Evolutionary conservation across 2,888 invertebrate species (phyloP).

Genomic region (Cynaeus angustus): DNA sequence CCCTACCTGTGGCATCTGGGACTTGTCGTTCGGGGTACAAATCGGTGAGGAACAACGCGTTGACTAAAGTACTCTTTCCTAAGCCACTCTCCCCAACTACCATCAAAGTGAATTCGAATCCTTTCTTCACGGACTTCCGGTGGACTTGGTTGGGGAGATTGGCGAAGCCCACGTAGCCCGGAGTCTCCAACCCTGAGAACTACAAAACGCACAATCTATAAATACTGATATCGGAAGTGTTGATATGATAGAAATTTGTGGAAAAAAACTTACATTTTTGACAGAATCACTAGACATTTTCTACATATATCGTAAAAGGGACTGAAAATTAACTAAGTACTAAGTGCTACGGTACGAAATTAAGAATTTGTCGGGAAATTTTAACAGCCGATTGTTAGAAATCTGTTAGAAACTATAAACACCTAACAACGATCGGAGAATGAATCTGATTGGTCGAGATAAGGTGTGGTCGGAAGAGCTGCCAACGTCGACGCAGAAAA

Average conservation of each 20-base stretch:
- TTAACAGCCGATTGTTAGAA: slow-evolving; percentile 9
- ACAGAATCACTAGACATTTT: slow-evolving; percentile 77
- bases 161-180: slow-evolving; percentile 94
- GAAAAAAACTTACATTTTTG: slow-evolving; percentile 75
- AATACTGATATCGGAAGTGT: slow-evolving; percentile 4
- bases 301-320: not conserved
- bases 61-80: slow-evolving; percentile 96
- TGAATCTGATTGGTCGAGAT: slow-evolving; percentile 30
- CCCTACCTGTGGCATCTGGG: slow-evolving; percentile 88
- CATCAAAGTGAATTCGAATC: slow-evolving; percentile 98
- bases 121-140: slow-evolving; percentile 97
- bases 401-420: slow-evolving; percentile 32
- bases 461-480: slow-evolving; percentile 19
- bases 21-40: slow-evolving; percentile 94
- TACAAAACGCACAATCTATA: slow-evolving; percentile 62
- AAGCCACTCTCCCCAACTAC: slow-evolving; percentile 89
- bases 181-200: slow-evolving; percentile 90
- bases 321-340: slow-evolving; percentile 3
- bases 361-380: slow-evolving; percentile 6
- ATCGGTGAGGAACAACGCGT: slow-evolving; percentile 95
- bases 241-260: slow-evolving; percentile 6
- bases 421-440: slow-evolving; percentile 11
- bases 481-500: not conserved
- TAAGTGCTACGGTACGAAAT: not conserved
- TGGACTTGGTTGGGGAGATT: slow-evolving; percentile 98